phyloP scores from a whole-genome alignment of 1,140 invertebrate genomes.

The Calephelis virginiensis region DNA sequence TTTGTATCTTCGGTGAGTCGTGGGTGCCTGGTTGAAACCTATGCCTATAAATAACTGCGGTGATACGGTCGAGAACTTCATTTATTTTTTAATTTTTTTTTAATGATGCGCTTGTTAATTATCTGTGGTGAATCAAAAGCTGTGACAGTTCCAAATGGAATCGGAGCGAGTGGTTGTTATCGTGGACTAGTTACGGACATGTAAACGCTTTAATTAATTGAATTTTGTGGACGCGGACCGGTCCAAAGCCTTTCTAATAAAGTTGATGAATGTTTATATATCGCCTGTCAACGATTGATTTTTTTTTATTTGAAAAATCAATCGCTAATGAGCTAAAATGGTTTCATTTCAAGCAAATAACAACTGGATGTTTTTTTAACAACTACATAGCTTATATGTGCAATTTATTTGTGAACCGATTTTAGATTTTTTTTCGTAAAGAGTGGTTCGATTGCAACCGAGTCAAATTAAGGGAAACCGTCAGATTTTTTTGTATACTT shows the following conservation, averaged over 20 bases:
- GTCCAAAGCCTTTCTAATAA: slow-evolving; percentile 6
- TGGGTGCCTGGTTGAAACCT: no score
- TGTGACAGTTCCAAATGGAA: slow-evolving; percentile 19
- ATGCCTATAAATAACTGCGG: no score
- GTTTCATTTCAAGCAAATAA: background rate
- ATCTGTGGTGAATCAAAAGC: slow-evolving; percentile 6
- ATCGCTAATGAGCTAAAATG: background rate
- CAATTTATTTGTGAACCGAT: no score
- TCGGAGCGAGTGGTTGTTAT: slow-evolving; percentile 11
- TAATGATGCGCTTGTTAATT: background rate
- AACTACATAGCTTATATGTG: no score
- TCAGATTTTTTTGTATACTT: no score
- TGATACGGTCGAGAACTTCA: no score
- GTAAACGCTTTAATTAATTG: slow-evolving; percentile 22
- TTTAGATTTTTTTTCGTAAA: no score
- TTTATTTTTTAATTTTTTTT: background rate
- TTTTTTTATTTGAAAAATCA: no score
- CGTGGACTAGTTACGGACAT: slow-evolving; percentile 18
- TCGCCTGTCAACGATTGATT: background rate
- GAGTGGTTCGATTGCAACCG: no score
- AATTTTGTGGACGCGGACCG: slow-evolving; percentile 1
- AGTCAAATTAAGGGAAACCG: no score
- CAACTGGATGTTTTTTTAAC: no score
- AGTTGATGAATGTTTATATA: slow-evolving; percentile 6
- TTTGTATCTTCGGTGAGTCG: no score